Conservation (phyloP, 2,888 invertebrate genomes). For the Epinotia brunnichana region DNA sequence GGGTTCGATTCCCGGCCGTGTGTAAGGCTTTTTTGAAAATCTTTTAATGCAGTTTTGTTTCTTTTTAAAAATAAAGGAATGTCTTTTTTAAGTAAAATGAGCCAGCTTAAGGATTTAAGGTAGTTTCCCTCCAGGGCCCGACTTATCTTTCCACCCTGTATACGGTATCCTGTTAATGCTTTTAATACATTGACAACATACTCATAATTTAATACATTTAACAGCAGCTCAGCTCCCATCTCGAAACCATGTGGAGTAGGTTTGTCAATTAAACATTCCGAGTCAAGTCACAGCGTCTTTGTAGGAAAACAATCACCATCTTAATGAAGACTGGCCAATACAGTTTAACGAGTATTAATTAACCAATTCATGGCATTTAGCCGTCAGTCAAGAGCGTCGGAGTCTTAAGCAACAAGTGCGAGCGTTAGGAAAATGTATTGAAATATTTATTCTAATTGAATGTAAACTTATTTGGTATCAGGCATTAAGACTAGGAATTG, state of each 20-base stretch:
- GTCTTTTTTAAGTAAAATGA: too few species aligned
- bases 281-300: constrained; percentile 2
- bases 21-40: too few species aligned
- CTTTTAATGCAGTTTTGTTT: too few species aligned
- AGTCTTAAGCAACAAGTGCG: constrained; percentile 33
- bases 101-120: too few species aligned
- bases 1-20: too few species aligned
- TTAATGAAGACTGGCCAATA: constrained; percentile 19
- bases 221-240: background rate
- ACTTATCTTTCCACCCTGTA: too few species aligned
- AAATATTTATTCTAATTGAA: too few species aligned
- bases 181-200: background rate
- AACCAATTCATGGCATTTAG: constrained; percentile 28
- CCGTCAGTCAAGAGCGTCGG: constrained; percentile 39
- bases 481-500: background rate
- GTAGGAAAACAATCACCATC: constrained; percentile 25
- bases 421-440: constrained; percentile 14
- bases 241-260: background rate
- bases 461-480: background rate
- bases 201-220: background rate
- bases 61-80: too few species aligned
- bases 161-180: background rate
- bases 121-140: too few species aligned
- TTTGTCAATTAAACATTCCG: background rate
- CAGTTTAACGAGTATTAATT: constrained; percentile 21